Conservation (phyloP, 2,797 vertebrate genomes). For the Melopsittacus undulatus region DNA sequence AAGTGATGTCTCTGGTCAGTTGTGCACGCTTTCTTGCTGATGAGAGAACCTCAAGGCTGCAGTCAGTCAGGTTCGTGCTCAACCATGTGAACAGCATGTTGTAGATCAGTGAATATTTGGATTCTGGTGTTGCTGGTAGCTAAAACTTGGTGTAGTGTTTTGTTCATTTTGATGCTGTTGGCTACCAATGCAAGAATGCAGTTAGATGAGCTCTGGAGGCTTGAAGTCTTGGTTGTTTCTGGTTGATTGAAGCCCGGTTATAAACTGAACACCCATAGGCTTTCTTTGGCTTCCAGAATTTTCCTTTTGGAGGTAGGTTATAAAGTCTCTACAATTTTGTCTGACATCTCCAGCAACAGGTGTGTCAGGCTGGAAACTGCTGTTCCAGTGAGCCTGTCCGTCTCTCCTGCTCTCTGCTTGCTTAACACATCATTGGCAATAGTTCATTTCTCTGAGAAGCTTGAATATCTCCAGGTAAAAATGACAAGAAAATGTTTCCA, state of each 20-base stretch:
- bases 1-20: not conserved
- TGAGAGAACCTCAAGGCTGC: not conserved
- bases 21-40: not conserved
- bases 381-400: not conserved
- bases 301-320: not conserved
- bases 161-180: not conserved
- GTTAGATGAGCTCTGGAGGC: not conserved
- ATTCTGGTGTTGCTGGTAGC: not conserved
- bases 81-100: accelerated
- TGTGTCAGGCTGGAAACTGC: not conserved
- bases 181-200: not conserved
- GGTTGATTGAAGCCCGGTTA: not conserved
- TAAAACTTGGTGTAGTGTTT: not conserved
- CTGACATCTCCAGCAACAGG: not conserved
- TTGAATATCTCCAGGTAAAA: not conserved
- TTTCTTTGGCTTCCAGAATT: not conserved
- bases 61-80: not conserved
- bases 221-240: not conserved
- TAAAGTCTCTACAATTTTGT: not conserved
- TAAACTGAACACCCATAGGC: not conserved
- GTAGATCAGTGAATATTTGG: not conserved
- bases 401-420: not conserved
- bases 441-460: not conserved
- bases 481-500: not conserved
- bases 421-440: not conserved